A percentile compares a stretch with the other conserved stretches of the same genome.
Evolutionary conservation across 2,113 vertebrate genomes (phyloP).

Genomic region (Perca fluviatilis): DNA sequence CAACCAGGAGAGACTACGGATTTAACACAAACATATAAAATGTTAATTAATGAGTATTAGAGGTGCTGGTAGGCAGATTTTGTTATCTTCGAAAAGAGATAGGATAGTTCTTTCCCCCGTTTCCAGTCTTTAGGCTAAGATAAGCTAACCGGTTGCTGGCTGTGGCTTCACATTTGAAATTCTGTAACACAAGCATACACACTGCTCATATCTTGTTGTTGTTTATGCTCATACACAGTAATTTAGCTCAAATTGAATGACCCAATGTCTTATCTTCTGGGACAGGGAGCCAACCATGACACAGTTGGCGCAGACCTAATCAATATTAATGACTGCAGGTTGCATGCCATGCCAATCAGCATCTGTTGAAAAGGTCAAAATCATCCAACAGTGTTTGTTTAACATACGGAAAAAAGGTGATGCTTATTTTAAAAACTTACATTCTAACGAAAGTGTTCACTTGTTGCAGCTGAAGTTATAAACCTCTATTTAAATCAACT

Average conservation of each 20-base stretch:
- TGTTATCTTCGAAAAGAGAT: neutral
- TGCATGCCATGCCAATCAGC: slow-evolving; percentile 33
- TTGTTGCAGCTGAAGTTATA: neutral
- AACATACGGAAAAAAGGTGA: neutral
- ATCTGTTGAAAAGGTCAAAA: slow-evolving; percentile 48
- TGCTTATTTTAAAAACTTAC: neutral
- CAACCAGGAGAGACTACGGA: neutral
- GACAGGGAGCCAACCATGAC: slow-evolving; percentile 29
- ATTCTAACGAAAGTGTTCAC: neutral
- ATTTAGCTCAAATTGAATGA: slow-evolving; percentile 26
- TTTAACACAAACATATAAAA: neutral
- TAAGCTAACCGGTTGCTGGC: neutral
- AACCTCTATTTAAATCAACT: neutral
- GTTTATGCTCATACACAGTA: neutral
- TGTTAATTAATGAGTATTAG: neutral
- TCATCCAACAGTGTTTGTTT: slow-evolving; percentile 32
- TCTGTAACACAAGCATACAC: neutral
- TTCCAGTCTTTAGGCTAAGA: neutral
- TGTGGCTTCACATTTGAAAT: neutral
- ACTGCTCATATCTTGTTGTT: neutral
- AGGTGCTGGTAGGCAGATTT: neutral
- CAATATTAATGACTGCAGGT: slow-evolving; percentile 56
- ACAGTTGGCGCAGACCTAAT: slow-evolving; percentile 22
- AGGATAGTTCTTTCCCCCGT: neutral
- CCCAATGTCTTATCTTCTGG: neutral